Base-by-base conservation (phyloP, 2,113 vertebrate genomes). In the Procavia capensis region DNA sequence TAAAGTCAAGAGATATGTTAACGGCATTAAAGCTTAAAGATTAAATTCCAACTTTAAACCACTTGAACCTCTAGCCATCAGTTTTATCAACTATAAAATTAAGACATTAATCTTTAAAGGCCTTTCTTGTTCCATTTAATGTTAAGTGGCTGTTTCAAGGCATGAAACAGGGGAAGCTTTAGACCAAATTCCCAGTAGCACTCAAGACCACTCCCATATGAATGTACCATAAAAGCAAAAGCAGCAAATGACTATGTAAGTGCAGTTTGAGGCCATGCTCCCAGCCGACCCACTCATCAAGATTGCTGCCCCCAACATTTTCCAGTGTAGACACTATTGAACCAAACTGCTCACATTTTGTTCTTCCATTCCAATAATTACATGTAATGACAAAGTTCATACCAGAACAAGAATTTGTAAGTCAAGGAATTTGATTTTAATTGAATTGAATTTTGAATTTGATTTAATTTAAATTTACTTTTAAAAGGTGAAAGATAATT, bases 61-160 rank as follows among this genome's bases (percentile, higher is more conserved):
- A 66, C 59, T 85, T 34, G 64, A 76, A 82, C 16, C 74, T 84
- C 17, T 66, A 78, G 16, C 24, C 50, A 29, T 92, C n/a, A 41
- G 4, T 79, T 61, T 88, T 80, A 36, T 78, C 31, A 81, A 85
- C 47, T 45, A 72, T 41, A 88, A 90, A 88, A 90, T 36, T 1
- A 86, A 39, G 70, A 14, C 72, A 20, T 81, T 5, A 76, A 34
- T 86, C 64, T 90, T 88, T 63, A 1, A 94, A 94, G 36, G 85
- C 29, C 36, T 85, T 93, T 88, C 16, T 29, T 92, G 10, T 85
- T 93, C 59, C 78, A 66, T 85, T 93, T 61, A 81, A 70, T 85
- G 90, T 68, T 29, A 84, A 86, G 47, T 86, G 34, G 36, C 4
- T 64, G 24, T 57, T 41, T 36, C n/a, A 61, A 79, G 0, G 3